Evolutionary conservation across 1,140 invertebrate species (phyloP), one percentile per base, ranked within the genome.

Genomic region (Drosophila watanabei): DNA sequence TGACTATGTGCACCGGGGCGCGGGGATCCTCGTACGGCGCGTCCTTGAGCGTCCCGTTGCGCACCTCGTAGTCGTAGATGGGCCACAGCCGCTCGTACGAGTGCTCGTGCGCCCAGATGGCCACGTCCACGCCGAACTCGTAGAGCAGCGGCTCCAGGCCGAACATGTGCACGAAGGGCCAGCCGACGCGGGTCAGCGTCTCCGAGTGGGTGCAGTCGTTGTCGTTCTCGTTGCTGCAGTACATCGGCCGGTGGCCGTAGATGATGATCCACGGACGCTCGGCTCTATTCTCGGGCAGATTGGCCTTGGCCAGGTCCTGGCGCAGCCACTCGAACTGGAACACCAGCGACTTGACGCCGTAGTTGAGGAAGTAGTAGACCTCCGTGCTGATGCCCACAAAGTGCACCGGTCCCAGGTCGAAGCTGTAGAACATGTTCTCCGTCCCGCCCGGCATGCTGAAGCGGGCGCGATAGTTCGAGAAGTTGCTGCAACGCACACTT

Each of bases 101-200:
- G 94, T 99, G 98, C 93, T 99, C 98, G 93, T 99, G 98, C 1
- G 98, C 98, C 97, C 98, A 99, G 14, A 99, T 95, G 92, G 96
- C 96, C 52, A 99, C 93, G 94, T 99, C 99, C 30, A 99, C 99
- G 39, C 97, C 97, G 92, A 97, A 96, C 65, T 98, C 95, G 82
- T 96, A 96, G 80, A 99, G 97, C 14, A 99, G 91, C 46, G 97
- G 94, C 94, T 99, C 99, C 57, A 99, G 92, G 4, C 95, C 95
- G 80, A 96, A 97, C 92, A 95, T 94, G 65, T 96, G 95, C 1
- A 97, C 77, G 66, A 97, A 95, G 20, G 97, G 96, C 70, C 98
- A 93, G 6, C 97, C 97, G 54, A 96, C 95, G 81, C 97, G 94
- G 0, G 97, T 95, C 54, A 97, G 92, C 18, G 96, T 96, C 89